Evolutionary conservation across 1,140 invertebrate genomes (phyloP).

Genomic region (Meloidogyne hapla): DNA sequence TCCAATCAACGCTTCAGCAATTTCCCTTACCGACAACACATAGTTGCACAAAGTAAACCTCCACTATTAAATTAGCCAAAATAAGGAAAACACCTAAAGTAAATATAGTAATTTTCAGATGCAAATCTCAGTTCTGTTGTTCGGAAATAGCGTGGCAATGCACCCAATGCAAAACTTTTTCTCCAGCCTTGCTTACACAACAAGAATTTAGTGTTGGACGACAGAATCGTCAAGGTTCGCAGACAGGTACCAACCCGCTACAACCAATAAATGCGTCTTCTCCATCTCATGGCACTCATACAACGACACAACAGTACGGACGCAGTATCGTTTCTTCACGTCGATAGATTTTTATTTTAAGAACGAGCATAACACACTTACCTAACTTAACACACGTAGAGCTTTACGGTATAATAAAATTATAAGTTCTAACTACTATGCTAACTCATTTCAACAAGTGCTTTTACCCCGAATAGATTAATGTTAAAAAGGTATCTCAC

Average conservation of each 20-base stretch:
- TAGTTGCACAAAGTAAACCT: constrained; percentile 5
- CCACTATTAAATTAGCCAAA: background rate
- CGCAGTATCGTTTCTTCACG: background rate
- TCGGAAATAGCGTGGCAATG: constrained; percentile 58
- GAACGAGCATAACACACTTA: no score
- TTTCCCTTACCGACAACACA: background rate
- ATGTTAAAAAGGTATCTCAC: constrained; percentile 38
- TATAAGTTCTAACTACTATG: no score
- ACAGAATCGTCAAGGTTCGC: background rate
- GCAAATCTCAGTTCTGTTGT: constrained; percentile 54
- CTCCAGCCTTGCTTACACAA: background rate
- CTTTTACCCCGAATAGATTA: constrained; percentile 18
- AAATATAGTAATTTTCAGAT: constrained; percentile 31
- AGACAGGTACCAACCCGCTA: background rate
- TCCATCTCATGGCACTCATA: background rate
- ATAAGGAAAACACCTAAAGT: background rate
- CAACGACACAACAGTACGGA: background rate
- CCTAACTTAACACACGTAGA: no score
- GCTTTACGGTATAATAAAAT: no score
- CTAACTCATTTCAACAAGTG: no score
- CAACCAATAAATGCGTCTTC: background rate
- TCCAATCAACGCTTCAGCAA: background rate
- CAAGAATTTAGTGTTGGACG: constrained; percentile 10
- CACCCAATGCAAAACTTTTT: constrained; percentile 59
- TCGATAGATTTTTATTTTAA: background rate